phyloP scores from a whole-genome alignment of 2,113 vertebrate genomes.

The Lycaon pictus region DNA sequence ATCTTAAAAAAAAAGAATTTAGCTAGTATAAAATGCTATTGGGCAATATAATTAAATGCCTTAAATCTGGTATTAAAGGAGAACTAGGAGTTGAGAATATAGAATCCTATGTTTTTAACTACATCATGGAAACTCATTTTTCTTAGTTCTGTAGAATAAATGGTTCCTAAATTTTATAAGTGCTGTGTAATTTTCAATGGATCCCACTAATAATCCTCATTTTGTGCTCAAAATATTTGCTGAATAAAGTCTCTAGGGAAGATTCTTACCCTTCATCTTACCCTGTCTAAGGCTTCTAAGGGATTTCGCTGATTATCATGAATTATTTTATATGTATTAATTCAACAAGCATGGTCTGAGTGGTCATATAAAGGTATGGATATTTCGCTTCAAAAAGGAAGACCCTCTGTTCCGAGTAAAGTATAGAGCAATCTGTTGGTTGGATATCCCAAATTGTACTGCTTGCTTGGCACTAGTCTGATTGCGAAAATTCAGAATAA shows the following conservation, averaged over 20 bases:
- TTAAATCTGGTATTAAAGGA: not conserved
- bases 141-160: not conserved
- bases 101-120: not conserved
- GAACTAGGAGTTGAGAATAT: not conserved
- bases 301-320: not conserved
- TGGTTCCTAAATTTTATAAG: not conserved
- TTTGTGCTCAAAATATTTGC: slow-evolving; percentile 57
- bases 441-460: not conserved
- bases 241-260: not conserved
- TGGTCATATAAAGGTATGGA: not conserved
- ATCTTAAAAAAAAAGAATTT: not conserved
- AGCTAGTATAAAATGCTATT: not conserved
- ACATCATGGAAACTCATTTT: not conserved
- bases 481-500: not conserved
- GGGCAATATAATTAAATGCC: not conserved
- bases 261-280: fast-evolving
- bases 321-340: slow-evolving; percentile 26
- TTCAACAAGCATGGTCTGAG: not conserved
- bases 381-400: slow-evolving; percentile 21
- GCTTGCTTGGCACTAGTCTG: not conserved
- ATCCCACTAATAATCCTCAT: not conserved
- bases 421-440: not conserved
- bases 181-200: not conserved
- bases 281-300: not conserved
- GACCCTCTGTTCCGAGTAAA: not conserved